Percentiles rank a stretch among this genome's conserved stretches.
These are phyloP conservation scores for Babylonia areolata DNA, from an alignment of 1,140 invertebrate species.

Conservation along the genomic window DNA sequence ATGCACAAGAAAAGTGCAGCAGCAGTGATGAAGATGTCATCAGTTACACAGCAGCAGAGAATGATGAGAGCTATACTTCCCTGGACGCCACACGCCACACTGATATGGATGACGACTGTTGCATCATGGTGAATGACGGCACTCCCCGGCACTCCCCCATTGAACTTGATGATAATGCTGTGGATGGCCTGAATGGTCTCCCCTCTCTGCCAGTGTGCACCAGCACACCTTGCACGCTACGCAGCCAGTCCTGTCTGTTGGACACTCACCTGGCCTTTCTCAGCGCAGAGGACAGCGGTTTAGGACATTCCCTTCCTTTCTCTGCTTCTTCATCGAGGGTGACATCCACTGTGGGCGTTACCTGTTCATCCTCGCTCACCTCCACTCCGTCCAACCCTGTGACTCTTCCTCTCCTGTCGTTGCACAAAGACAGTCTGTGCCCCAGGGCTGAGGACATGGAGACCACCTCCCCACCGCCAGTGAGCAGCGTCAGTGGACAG, in stretches of 20 bases:
- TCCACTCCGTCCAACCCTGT: background rate
- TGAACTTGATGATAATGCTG: background rate
- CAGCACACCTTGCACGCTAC: background rate
- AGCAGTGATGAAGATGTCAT: background rate
- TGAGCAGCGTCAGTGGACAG: background rate
- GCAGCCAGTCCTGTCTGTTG: background rate
- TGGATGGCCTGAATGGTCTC: background rate
- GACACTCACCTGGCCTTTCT: background rate
- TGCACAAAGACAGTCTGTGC: background rate
- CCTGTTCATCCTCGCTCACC: no score
- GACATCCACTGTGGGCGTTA: background rate
- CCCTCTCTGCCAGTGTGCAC: background rate
- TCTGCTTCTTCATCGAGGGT: background rate
- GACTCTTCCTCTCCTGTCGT: background rate
- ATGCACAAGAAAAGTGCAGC: background rate
- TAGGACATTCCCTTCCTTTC: background rate
- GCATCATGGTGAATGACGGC: background rate
- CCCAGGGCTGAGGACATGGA: background rate
- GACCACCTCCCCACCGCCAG: background rate
- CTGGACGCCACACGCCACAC: background rate
- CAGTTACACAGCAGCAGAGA: background rate
- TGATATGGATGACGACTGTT: background rate
- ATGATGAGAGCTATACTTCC: background rate
- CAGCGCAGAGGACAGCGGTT: background rate
- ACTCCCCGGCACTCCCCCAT: background rate